Evolutionary conservation across 2,888 invertebrate genomes (phyloP).

Genomic region (Mythimna loreyi): DNA sequence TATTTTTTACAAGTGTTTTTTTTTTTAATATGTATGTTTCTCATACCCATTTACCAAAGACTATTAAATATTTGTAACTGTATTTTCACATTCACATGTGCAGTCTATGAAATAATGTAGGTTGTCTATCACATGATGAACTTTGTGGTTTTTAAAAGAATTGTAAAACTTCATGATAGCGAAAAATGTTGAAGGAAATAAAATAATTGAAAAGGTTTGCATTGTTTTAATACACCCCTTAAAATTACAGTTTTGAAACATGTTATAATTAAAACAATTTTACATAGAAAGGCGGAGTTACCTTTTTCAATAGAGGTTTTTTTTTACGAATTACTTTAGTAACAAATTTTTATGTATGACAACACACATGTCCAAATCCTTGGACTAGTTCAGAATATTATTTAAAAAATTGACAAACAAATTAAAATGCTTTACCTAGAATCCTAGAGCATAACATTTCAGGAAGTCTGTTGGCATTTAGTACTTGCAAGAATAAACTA

Average conservation of each 20-base stretch:
- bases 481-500: constrained; percentile 2
- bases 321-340: background rate
- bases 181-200: constrained; percentile 38
- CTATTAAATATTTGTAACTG: constrained; percentile 11
- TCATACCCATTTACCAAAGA: background rate
- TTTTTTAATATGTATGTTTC: background rate
- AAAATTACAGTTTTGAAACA: constrained; percentile 1
- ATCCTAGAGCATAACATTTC: background rate
- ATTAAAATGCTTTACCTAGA: too few species aligned
- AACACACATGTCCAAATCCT: background rate
- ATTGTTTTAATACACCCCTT: constrained; percentile 40
- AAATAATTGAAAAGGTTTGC: constrained; percentile 55
- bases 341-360: background rate
- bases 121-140: constrained; percentile 7
- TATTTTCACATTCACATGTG: constrained; percentile 38
- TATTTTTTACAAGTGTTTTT: background rate
- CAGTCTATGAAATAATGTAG: constrained; percentile 23
- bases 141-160: constrained; percentile 13
- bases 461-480: background rate
- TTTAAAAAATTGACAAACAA: background rate
- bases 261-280: constrained; percentile 6
- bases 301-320: background rate
- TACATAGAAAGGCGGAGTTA: constrained; percentile 16
- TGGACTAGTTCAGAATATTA: background rate
- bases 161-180: constrained; percentile 34